Evolutionary conservation across 2,888 invertebrate species (phyloP), one percentile per base, ranked within the genome.

Genomic region (Mycalesis mineus): DNA sequence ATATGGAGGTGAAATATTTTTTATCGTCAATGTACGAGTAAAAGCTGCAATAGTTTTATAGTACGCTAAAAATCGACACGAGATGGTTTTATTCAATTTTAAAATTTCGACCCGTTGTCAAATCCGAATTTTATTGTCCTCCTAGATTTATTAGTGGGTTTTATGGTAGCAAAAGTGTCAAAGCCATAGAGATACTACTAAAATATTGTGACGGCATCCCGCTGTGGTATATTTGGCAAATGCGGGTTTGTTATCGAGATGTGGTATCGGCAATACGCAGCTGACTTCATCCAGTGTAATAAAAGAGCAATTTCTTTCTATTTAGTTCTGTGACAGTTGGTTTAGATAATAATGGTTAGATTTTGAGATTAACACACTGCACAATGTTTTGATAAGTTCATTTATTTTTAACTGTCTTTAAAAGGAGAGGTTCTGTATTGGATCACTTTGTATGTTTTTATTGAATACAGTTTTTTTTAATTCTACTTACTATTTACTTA

Each of bases 171-270:
- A 61, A 69, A 80, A 80, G 72, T 62, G 64, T 68, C 71, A 74
- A 73, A 71, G 71, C 66, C 17, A 60, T 65, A 78, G 80, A 86
- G 28, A 44, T 84, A 76, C 69, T 79, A 85, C 80, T 84, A 82
- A 87, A 89, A 89, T 89, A 89, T 89, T 89, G 82, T 89, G 88
- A 89, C 78, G 87, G 87, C 84, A 44, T 74, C 89, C 87, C 80
- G 86, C 87, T 78, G 88, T 64, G 87, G 79, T 77, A 70, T 81
- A 83, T 88, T 88, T 87, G 88, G 84, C 86, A 86, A 88, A 88
- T 89, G 87, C 84, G 88, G 88, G 88, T 77, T 71, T 72, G 77
- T 84, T 88, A 88, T 88, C 87, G 78, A 81, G 82, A 82, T 80
- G 75, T 75, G 74, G 72, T 69, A 79, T 76, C 74, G 63, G 70